Evolutionary conservation across 2,888 invertebrate genomes (phyloP).

Genomic region (Eupithecia tripunctaria): DNA sequence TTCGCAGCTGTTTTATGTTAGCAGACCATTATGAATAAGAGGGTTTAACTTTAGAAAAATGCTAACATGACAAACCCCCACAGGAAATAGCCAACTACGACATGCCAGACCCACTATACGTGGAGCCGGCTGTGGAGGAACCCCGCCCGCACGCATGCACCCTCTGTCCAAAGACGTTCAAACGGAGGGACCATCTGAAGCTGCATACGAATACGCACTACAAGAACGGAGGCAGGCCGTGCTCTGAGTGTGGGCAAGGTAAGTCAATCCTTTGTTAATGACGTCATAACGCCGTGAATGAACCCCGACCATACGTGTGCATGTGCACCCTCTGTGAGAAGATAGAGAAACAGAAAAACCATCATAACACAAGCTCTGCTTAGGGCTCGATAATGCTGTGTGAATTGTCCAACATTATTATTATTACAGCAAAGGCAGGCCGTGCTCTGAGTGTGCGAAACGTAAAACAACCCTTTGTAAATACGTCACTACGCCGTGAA

Average conservation of each 20-base stretch:
- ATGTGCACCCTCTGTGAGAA: too few species aligned
- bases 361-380: too few species aligned
- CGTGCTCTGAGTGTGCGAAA: too few species aligned
- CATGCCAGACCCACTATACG: slow-evolving; percentile 25
- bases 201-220: slow-evolving; percentile 91
- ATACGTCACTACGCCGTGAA: background rate
- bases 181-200: slow-evolving; percentile 91
- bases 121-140: slow-evolving; percentile 53
- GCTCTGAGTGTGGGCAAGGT: slow-evolving; percentile 89
- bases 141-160: slow-evolving; percentile 89
- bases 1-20: too few species aligned
- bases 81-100: slow-evolving; percentile 30
- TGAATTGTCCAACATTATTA: too few species aligned
- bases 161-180: slow-evolving; percentile 90
- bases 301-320: background rate
- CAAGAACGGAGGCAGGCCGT: slow-evolving; percentile 88
- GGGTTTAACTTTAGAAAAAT: background rate
- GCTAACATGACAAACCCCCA: background rate
- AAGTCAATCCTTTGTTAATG: slow-evolving; percentile 37
- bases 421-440: too few species aligned
- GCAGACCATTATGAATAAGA: too few species aligned
- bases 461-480: slow-evolving; percentile 57
- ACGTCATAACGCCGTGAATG: background rate
- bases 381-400: too few species aligned
- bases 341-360: too few species aligned